These are phyloP conservation scores for Chaetodon trifascialis DNA, from an alignment of 2,113 vertebrate genomes.

Conservation along the genomic window DNA sequence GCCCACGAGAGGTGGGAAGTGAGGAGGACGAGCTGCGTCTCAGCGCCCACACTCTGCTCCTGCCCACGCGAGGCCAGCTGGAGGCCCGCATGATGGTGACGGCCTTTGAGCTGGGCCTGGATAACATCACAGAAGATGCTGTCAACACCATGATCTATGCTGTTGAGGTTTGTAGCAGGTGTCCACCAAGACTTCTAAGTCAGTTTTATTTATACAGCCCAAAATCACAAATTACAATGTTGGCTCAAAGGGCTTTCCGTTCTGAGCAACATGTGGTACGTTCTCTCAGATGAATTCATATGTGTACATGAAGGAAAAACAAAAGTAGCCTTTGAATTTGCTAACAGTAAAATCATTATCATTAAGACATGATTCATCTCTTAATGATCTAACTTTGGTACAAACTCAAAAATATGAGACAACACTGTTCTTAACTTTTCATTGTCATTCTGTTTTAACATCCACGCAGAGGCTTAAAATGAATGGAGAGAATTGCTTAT, in stretches of 20 bases:
- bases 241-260: neutral
- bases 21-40: constrained; percentile 96
- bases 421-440: neutral
- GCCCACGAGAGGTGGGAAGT: constrained; percentile 86
- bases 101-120: constrained; percentile 94
- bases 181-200: neutral
- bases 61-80: constrained; percentile 94
- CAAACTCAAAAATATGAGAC: neutral
- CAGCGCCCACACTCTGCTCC: constrained; percentile 94
- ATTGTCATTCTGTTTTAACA: neutral
- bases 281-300: no score
- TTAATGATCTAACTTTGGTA: neutral
- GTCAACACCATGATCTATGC: constrained; percentile 90
- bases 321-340: no score
- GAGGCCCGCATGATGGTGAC: constrained; percentile 98
- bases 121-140: constrained; percentile 94
- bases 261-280: no score
- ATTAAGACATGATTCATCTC: no score
- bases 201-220: neutral
- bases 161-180: constrained; percentile 88
- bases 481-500: neutral
- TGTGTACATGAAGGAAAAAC: no score
- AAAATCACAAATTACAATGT: neutral
- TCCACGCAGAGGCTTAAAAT: neutral
- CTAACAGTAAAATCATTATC: no score